phyloP scores from a whole-genome alignment of 2,797 vertebrate species.

The Triplophysa yarkandensis region DNA sequence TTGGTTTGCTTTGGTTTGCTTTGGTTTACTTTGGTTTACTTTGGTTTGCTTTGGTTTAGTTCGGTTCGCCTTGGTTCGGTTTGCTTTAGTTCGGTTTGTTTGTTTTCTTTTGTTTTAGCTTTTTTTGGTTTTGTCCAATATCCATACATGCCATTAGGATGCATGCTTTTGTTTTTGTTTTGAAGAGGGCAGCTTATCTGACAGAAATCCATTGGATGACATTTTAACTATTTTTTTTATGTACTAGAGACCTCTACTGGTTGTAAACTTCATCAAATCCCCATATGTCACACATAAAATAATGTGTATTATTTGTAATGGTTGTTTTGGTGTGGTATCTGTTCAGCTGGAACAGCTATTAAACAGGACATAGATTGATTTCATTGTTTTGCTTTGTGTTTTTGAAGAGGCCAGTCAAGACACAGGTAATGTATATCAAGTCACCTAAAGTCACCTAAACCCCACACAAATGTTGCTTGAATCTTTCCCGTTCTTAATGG shows the following conservation, averaged over 20 bases:
- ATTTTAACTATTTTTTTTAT: conserved; percentile 2
- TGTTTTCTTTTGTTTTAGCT: too few species aligned
- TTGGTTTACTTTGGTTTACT: too few species aligned
- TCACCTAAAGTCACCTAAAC: conserved; percentile 30
- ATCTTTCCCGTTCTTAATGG: conserved; percentile 19
- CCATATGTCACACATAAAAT: neutral
- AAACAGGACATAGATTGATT: conserved; percentile 17
- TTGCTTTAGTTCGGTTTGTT: too few species aligned
- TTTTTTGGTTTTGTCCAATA: too few species aligned
- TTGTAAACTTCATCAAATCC: conserved; percentile 6
- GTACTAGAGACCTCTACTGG: conserved; percentile 43
- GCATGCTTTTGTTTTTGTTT: too few species aligned
- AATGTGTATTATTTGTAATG: conserved; percentile 21
- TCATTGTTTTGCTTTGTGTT: conserved; percentile 44
- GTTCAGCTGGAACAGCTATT: neutral
- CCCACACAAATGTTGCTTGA: conserved; percentile 18
- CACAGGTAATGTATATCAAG: conserved; percentile 43
- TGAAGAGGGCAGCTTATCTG: neutral
- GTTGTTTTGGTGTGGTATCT: conserved; percentile 10
- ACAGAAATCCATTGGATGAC: neutral
- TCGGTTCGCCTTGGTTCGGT: too few species aligned
- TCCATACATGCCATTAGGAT: too few species aligned
- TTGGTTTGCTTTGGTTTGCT: too few species aligned
- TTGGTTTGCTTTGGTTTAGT: too few species aligned
- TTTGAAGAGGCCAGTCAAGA: conserved; percentile 39